Conservation (phyloP, 2,797 vertebrate genomes). For the Coilia nasus region DNA sequence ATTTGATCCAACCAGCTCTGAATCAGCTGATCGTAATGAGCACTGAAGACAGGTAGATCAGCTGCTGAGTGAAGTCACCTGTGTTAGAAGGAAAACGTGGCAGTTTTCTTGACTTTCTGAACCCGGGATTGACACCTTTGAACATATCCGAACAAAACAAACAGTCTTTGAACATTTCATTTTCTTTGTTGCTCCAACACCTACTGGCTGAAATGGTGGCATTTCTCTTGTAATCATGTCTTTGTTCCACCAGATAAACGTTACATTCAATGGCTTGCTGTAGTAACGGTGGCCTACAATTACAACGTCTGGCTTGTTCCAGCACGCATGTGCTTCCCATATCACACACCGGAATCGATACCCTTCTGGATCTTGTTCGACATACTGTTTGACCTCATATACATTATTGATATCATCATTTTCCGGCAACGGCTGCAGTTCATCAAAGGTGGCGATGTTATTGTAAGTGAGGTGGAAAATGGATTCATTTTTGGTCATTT, state of each 20-base stretch:
- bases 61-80: too few species aligned
- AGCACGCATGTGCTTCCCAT: constrained; percentile 81
- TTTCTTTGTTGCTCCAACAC: too few species aligned
- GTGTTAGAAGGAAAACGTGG: too few species aligned
- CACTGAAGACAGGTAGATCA: too few species aligned
- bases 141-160: too few species aligned
- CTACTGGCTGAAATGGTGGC: too few species aligned
- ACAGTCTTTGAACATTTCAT: too few species aligned
- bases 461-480: constrained; percentile 74
- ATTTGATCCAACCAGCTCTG: too few species aligned
- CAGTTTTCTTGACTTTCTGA: too few species aligned
- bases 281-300: constrained; percentile 81
- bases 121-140: too few species aligned
- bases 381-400: constrained; percentile 75
- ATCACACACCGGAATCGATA: constrained; percentile 64
- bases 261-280: constrained; percentile 83
- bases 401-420: constrained; percentile 79
- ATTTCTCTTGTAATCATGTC: not conserved
- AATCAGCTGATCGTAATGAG: too few species aligned
- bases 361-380: constrained; percentile 78
- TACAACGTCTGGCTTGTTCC: constrained; percentile 90
- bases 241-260: constrained; percentile 73
- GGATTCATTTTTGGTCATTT: not conserved
- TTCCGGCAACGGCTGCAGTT: constrained; percentile 89
- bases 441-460: constrained; percentile 84